These are phyloP conservation scores for Miichthys miiuy DNA, from an alignment of 2,797 vertebrate species.

Conservation along the genomic window DNA sequence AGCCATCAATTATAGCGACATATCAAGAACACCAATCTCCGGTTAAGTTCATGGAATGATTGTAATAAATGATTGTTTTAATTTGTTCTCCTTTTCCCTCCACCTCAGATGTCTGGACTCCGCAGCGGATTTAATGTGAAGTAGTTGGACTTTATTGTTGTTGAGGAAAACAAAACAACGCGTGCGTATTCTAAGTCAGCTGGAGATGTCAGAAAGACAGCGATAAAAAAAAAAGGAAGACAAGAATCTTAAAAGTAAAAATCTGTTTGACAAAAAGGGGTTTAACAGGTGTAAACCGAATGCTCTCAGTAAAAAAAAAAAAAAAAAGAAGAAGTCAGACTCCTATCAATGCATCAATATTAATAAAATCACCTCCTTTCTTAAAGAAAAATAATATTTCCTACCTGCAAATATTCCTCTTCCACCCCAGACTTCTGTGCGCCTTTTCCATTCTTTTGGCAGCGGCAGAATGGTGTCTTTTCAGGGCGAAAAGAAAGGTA, in stretches of 20 bases:
- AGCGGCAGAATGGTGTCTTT: slow-evolving; percentile 64
- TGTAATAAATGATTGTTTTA: slow-evolving; percentile 67
- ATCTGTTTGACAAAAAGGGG: background rate
- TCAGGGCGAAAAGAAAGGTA: slow-evolving; percentile 74
- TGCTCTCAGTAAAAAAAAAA: background rate
- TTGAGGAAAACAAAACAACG: slow-evolving; percentile 41
- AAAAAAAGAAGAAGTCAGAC: background rate
- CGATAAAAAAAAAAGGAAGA: background rate
- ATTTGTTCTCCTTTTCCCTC: slow-evolving; percentile 11
- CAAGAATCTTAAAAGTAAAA: background rate
- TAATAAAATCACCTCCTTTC: background rate
- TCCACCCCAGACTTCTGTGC: slow-evolving; percentile 33
- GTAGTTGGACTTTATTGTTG: slow-evolving; percentile 59
- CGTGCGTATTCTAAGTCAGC: slow-evolving; percentile 47
- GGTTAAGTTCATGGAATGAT: slow-evolving; percentile 64
- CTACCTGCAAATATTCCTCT: slow-evolving; percentile 31
- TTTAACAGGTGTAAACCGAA: background rate
- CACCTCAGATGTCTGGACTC: slow-evolving; percentile 31
- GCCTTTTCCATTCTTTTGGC: slow-evolving; percentile 46
- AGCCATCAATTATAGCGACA: slow-evolving; percentile 80
- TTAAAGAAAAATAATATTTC: slow-evolving; percentile 10
- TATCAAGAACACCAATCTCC: slow-evolving; percentile 71
- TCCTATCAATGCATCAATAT: background rate
- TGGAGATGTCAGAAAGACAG: slow-evolving; percentile 47
- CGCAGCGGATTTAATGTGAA: slow-evolving; percentile 62